A percentile compares a stretch with the other conserved stretches of the same genome.
Conservation (phyloP, 30 jellyfish, hydroid and myxozoan species). For the Aurelia sp. region DNA sequence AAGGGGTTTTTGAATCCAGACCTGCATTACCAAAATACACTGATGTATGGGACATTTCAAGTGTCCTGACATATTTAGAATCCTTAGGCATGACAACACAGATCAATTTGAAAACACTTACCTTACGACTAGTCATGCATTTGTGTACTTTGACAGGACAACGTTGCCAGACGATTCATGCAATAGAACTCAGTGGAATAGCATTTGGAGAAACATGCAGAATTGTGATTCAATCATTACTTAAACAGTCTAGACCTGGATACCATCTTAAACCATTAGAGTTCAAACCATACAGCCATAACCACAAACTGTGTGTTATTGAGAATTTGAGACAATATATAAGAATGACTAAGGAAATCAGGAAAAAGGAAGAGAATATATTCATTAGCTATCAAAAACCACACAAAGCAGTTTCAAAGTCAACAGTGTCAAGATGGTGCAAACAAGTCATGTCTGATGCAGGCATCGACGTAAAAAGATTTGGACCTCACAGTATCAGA, state of each 20-base stretch:
- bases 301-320: conserved; percentile 20
- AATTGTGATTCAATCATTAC: conserved; percentile 12
- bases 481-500: conserved; percentile 22
- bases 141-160: no score
- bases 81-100: no score
- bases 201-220: conserved; percentile 28
- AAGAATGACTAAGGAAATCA: neutral
- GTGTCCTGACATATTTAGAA: no score
- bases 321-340: conserved; percentile 14
- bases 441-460: conserved; percentile 17
- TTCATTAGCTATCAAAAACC: conserved; percentile 44
- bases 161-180: no score
- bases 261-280: conserved; percentile 14
- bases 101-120: no score
- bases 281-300: neutral
- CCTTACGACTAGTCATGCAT: no score
- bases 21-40: no score
- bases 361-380: neutral
- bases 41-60: no score
- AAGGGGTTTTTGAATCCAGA: no score
- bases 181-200: no score
- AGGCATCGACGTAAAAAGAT: conserved; percentile 23
- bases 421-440: conserved; percentile 37
- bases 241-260: conserved; percentile 23
- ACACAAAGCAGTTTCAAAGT: conserved; percentile 21